Base-by-base conservation (phyloP, 2,113 vertebrate genomes). In the Vicugna pacos region DNA sequence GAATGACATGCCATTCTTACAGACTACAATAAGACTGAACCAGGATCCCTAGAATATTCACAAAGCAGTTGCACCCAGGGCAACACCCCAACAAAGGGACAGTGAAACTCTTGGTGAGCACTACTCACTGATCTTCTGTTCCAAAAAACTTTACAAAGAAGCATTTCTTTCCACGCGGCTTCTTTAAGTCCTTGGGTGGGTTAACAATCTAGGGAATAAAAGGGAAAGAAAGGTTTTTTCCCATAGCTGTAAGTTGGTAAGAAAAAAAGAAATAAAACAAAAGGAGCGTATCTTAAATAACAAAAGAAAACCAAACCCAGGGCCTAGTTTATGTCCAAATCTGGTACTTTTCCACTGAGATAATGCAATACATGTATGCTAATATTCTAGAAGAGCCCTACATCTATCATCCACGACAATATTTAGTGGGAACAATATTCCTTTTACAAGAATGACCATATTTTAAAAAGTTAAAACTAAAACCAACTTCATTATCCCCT, bases 81-180 rank as follows among this genome's bases (percentile, higher is more conserved):
- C 20, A 83, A 95, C 1, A 13, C 28, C 3, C 65, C 50, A 73
- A 92, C 20, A 48, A n/a, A 72, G 75, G 48, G 4, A 92, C 86
- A 22, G 38, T 12, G 26, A 86, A 76, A 76, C 26, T 62, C 64
- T 54, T 38, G 72, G 60, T 65, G 70, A 93, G 22, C 28, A 77
- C 62, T 98, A 99, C 99, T 99, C 98, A 99, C 99, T 99, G 99
- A 98, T 99, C 99, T 99, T 99, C 99, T 90, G 99, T 99, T 98
- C 99, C 99, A 98, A 99, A 99, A 98, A 99, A 99, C 97, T 99
- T 99, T 86, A 99, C 99, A 98, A 99, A 99, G 98, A 99, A 99
- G 98, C 99, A 99, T 98, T 99, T 99, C 97, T 99, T 99, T 79
- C 99, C 99, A 95, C 99, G 98, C 42, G 99, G 99, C 96, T 99